A percentile compares a stretch with the other conserved stretches of the same genome.
Evolutionary conservation across 2,113 vertebrate species (phyloP).

Genomic region (Callipepla californica): DNA sequence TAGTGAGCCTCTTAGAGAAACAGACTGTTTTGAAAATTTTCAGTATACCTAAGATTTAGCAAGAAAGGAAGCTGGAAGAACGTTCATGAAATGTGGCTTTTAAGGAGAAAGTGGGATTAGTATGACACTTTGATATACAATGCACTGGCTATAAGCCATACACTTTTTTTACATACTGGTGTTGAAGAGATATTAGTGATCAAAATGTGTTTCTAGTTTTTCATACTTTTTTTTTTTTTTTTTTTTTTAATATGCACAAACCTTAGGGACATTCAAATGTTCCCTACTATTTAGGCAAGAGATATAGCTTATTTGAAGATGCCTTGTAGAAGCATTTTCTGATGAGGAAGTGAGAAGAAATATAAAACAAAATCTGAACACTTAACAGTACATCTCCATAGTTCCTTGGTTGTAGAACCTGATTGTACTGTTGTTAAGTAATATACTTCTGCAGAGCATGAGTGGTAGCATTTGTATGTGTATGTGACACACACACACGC

Average conservation of each 20-base stretch:
- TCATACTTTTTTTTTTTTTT: background rate
- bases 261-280: background rate
- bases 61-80: background rate
- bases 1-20: background rate
- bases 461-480: background rate
- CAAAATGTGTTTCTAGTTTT: background rate
- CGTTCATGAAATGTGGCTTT: background rate
- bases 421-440: background rate
- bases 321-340: background rate
- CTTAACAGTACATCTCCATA: background rate
- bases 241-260: background rate
- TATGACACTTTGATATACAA: background rate
- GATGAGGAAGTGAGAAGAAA: background rate
- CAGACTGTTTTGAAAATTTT: background rate
- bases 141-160: background rate
- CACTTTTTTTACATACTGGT: rapidly evolving
- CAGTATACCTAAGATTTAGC: background rate
- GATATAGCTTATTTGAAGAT: background rate
- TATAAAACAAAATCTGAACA: background rate
- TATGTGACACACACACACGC: too few relatives aligned
- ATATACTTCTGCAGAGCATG: background rate
- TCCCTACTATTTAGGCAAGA: background rate
- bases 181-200: background rate
- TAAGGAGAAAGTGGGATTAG: background rate
- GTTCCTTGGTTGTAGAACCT: background rate